phyloP scores from a whole-genome alignment of 2,797 vertebrate species.

The Falco concolor region DNA sequence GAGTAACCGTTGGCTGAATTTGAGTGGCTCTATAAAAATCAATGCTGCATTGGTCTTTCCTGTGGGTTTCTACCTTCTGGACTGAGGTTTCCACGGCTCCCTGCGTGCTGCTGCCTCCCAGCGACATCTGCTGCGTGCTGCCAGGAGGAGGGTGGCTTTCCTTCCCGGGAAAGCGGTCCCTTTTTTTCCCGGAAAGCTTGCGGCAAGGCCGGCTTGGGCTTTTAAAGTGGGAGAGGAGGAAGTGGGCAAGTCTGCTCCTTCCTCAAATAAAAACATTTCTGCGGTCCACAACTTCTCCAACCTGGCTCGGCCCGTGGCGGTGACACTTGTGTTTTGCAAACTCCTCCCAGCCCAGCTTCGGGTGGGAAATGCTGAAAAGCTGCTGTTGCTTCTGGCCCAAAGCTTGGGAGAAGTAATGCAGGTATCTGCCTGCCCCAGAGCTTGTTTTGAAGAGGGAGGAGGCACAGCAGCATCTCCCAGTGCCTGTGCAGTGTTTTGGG shows the following conservation, averaged over 20 bases:
- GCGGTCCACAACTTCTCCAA: not conserved
- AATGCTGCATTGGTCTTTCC: fast-evolving
- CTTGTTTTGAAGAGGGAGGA: not conserved
- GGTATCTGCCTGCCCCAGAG: not conserved
- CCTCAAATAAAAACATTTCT: not conserved
- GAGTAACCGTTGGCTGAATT: not conserved
- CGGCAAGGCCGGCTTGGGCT: not conserved
- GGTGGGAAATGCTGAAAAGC: not conserved
- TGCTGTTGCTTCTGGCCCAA: not conserved
- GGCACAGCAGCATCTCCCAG: not conserved
- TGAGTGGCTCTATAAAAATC: not conserved
- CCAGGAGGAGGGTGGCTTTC: not conserved
- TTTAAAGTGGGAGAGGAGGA: not conserved
- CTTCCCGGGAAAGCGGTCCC: not conserved
- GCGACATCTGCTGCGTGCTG: constrained; percentile 28
- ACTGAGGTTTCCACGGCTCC: not conserved
- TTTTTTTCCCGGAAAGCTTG: not conserved
- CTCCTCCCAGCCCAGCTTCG: not conserved
- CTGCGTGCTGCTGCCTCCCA: not conserved
- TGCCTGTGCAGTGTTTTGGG: fast-evolving
- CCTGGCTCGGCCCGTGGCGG: fast-evolving
- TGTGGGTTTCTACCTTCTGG: not conserved
- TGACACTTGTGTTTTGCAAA: not conserved
- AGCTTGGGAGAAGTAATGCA: not conserved
- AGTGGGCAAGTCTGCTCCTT: not conserved